Evolutionary conservation across 2,888 invertebrate genomes (phyloP).

Genomic region (Papilio gigon): DNA sequence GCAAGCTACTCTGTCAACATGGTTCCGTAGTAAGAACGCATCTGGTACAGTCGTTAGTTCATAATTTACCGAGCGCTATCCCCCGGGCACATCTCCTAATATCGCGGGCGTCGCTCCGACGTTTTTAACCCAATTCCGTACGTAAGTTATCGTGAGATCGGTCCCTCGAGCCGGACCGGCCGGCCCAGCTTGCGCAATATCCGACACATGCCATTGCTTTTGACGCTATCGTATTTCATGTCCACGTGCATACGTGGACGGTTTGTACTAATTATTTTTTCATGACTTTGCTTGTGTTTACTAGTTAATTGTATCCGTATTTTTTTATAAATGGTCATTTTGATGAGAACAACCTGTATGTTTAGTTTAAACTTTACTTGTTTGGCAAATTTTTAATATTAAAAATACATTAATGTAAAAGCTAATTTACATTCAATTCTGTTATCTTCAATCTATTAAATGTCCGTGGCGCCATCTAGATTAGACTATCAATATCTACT

Average conservation of each 20-base stretch:
- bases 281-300: not conserved
- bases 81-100: slow-evolving; percentile 49
- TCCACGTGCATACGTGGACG: not conserved
- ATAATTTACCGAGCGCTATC: slow-evolving; percentile 46
- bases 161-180: slow-evolving; percentile 24
- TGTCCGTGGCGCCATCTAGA: not conserved
- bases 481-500: not conserved
- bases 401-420: not conserved
- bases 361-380: no score
- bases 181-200: slow-evolving; percentile 30
- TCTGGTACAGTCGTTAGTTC: slow-evolving; percentile 53
- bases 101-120: slow-evolving; percentile 44
- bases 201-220: slow-evolving; percentile 3
- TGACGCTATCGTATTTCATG: slow-evolving; percentile 5
- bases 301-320: not conserved
- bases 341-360: not conserved
- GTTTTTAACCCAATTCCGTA: slow-evolving; percentile 36
- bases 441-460: no score
- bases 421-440: not conserved
- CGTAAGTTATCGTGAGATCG: slow-evolving; percentile 36
- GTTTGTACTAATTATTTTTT: not conserved
- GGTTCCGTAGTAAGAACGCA: slow-evolving; percentile 46
- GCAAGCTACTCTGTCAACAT: slow-evolving; percentile 4
- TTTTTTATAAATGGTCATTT: not conserved
- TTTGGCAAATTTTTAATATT: no score